A percentile compares a stretch with the other conserved stretches of the same genome.
Evolutionary conservation across 1,140 invertebrate genomes (phyloP).

Genomic region (Bombyx mori): ASM3026992v2 NC_085107.1:7360001-7360500

Average conservation of each 20-base stretch:
- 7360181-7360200: constrained; percentile 58
- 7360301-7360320: no score
- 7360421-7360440: no score
- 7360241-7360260: constrained; percentile 19
- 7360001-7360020: constrained; percentile 30
- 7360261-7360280: constrained; percentile 51
- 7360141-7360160: constrained; percentile 67
- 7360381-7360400: no score
- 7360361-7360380: no score
- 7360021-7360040: constrained; percentile 39
- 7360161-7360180: constrained; percentile 61
- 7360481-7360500: no score
- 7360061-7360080: constrained; percentile 53
- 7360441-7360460: no score
- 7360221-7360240: constrained; percentile 61
- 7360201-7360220: constrained; percentile 60
- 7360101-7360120: constrained; percentile 63
- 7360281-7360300: constrained; percentile 2
- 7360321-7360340: no score
- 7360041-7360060: constrained; percentile 19
- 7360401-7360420: no score
- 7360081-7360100: constrained; percentile 45
- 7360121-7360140: constrained; percentile 66
- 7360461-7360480: no score
- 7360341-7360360: no score